Percentiles rank a stretch among this genome's conserved stretches.
Conservation (phyloP, 2,888 invertebrate species). For the Habrosyne pyritoides region DNA sequence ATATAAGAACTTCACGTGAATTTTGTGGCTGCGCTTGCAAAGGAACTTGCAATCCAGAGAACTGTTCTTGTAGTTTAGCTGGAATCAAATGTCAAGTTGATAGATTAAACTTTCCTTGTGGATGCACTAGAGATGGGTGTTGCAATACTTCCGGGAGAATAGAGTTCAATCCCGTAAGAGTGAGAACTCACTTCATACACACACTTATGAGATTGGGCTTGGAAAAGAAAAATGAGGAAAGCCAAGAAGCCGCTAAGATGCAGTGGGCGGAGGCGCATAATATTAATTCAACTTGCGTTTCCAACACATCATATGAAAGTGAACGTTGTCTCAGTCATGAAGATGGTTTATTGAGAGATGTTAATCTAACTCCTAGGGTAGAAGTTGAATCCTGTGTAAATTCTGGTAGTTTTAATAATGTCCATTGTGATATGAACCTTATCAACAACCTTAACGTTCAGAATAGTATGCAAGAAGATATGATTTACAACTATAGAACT, state of each 20-base stretch:
- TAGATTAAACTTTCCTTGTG: slow-evolving; percentile 97
- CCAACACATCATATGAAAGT: slow-evolving; percentile 66
- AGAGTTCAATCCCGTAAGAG: slow-evolving; percentile 97
- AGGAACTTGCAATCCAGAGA: slow-evolving; percentile 97
- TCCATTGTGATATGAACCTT: slow-evolving; percentile 85
- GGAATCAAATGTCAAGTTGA: slow-evolving; percentile 99
- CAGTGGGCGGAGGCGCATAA: slow-evolving; percentile 75
- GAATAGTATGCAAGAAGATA: slow-evolving; percentile 45
- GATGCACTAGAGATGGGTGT: slow-evolving; percentile 97
- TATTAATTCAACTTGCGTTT: slow-evolving; percentile 55
- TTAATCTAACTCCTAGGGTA: slow-evolving; percentile 79
- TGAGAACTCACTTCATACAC: slow-evolving; percentile 98
- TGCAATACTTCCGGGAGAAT: slow-evolving; percentile 96
- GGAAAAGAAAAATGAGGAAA: slow-evolving; percentile 91
- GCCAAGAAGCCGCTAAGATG: slow-evolving; percentile 70
- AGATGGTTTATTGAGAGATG: slow-evolving; percentile 79
- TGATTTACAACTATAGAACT: slow-evolving; percentile 64
- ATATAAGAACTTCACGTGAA: slow-evolving; percentile 95
- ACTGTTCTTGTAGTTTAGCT: slow-evolving; percentile 96
- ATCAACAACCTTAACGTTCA: slow-evolving; percentile 57
- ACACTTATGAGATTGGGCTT: slow-evolving; percentile 96
- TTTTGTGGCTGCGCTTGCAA: slow-evolving; percentile 97
- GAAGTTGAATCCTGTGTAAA: slow-evolving; percentile 87
- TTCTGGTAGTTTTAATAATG: slow-evolving; percentile 86
- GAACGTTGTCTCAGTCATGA: slow-evolving; percentile 65